Conservation (phyloP, 2,797 vertebrate genomes). For the Erethizon dorsatum region DNA sequence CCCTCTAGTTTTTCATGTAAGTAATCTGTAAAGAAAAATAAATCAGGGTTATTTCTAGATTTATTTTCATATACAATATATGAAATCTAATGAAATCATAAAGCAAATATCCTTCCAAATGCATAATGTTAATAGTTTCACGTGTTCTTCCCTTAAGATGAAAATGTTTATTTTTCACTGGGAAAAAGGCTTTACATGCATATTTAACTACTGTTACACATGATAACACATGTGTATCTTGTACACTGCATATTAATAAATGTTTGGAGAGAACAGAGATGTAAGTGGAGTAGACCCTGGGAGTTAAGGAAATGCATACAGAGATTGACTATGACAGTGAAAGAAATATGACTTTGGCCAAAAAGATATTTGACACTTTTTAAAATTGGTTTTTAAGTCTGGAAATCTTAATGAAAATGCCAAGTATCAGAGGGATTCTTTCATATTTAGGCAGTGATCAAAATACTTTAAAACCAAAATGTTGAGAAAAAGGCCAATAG, state of each 20-base stretch:
- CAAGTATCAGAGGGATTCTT: background rate
- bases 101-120: background rate
- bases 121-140: background rate
- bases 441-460: conserved; percentile 46
- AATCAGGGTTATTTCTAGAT: conserved; percentile 63
- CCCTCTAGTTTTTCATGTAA: conserved; percentile 96
- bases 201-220: background rate
- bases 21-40: conserved; percentile 91
- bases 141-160: background rate
- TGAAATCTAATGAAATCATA: conserved; percentile 30
- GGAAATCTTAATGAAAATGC: conserved; percentile 44
- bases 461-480: conserved; percentile 49
- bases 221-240: background rate
- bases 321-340: background rate
- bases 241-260: background rate
- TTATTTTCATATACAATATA: conserved; percentile 69
- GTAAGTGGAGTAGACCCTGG: background rate
- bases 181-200: background rate
- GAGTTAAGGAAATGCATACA: background rate
- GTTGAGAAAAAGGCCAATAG: conserved; percentile 7
- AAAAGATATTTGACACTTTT: conserved; percentile 30
- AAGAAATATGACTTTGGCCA: conserved; percentile 25
- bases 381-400: conserved; percentile 38
- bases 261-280: background rate
- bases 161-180: conserved; percentile 40